phyloP scores from a whole-genome alignment of 2,888 invertebrate genomes.

The Fissipunctia ypsillon region DNA sequence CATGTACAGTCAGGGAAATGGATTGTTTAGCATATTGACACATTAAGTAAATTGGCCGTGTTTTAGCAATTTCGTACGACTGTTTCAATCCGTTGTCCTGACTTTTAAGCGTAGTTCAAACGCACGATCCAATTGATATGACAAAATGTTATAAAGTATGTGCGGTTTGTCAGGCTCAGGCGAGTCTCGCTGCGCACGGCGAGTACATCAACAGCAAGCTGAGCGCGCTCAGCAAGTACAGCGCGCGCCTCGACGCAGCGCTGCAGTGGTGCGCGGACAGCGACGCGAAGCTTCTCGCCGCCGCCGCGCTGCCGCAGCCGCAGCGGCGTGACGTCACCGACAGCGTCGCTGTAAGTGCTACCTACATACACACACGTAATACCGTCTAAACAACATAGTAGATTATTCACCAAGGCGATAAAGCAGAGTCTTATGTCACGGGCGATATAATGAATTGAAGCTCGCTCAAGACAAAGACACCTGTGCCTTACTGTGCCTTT shows the following conservation, averaged over 20 bases:
- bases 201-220: constrained; percentile 90
- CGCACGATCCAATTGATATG: neutral
- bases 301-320: constrained; percentile 25
- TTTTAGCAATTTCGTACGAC: neutral
- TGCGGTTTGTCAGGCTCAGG: constrained; percentile 78
- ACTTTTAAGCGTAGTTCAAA: neutral
- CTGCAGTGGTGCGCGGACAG: constrained; percentile 58
- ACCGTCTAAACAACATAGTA: neutral
- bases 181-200: constrained; percentile 87
- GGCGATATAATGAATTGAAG: neutral
- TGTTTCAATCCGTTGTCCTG: neutral
- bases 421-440: neutral
- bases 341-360: constrained; percentile 57
- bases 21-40: too few relatives aligned
- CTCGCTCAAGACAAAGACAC: neutral
- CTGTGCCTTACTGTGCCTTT: too few relatives aligned
- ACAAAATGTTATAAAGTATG: neutral
- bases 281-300: constrained; percentile 47
- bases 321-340: neutral
- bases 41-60: too few relatives aligned
- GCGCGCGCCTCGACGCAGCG: constrained; percentile 89
- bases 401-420: neutral
- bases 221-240: constrained; percentile 89
- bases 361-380: too few relatives aligned
- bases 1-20: too few relatives aligned